Conservation (phyloP, 2,888 invertebrate species). For the Peribatodes rhomboidaria region DNA sequence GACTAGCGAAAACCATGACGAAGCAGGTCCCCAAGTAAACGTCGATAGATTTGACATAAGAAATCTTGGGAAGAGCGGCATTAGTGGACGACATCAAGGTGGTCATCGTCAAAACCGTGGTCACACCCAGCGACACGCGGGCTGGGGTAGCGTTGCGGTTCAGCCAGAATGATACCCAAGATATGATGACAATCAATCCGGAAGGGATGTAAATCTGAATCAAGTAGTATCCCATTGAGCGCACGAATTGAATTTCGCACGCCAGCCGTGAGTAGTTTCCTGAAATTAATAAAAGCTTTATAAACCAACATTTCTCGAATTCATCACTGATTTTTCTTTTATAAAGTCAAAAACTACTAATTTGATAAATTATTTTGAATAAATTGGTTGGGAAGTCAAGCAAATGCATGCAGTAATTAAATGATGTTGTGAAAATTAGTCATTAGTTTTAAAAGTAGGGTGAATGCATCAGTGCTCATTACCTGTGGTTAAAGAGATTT, state of each 20-base stretch:
- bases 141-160: conserved; percentile 98
- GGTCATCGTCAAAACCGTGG: conserved; percentile 99
- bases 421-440: conserved; percentile 1
- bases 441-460: conserved; percentile 24
- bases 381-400: conserved; percentile 5
- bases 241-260: conserved; percentile 98
- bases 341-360: not conserved
- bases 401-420: conserved; percentile 8
- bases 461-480: conserved; percentile 80
- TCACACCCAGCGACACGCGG: conserved; percentile 96
- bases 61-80: conserved; percentile 98
- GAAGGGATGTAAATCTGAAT: conserved; percentile 99
- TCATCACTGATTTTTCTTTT: not conserved
- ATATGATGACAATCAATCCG: conserved; percentile 98
- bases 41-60: conserved; percentile 99
- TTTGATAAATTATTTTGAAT: not conserved
- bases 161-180: conserved; percentile 98
- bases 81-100: conserved; percentile 98
- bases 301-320: too few relatives aligned
- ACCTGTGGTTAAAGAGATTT: conserved; percentile 98
- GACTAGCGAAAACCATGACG: conserved; percentile 99
- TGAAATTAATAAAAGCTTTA: conserved; percentile 68
- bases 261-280: conserved; percentile 98
- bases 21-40: conserved; percentile 99
- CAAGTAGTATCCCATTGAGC: conserved; percentile 99